Percentiles rank a stretch among this genome's conserved stretches.
phyloP scores from a whole-genome alignment of 2,113 vertebrate genomes.

The Mystacornis crossleyi region DNA sequence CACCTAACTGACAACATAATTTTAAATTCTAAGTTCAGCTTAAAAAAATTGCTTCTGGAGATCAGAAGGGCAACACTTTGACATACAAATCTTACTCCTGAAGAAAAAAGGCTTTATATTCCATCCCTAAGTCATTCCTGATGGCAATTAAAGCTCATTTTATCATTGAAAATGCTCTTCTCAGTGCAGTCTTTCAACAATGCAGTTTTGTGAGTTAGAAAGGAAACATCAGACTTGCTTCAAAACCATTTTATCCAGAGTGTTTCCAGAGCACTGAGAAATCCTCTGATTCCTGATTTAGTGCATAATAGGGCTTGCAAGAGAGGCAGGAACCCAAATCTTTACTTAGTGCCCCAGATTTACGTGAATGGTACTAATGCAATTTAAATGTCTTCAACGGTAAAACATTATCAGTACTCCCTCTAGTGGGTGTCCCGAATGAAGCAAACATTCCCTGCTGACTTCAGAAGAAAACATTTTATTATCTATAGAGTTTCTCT shows the following conservation, averaged over 20 bases:
- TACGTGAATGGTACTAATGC: fast-evolving
- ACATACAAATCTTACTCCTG: neutral
- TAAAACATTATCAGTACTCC: neutral
- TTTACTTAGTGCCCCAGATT: neutral
- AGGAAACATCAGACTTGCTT: neutral
- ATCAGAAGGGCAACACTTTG: neutral
- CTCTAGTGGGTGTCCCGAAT: conserved; percentile 22
- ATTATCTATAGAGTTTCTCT: neutral
- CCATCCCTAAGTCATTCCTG: neutral
- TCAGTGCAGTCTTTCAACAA: neutral
- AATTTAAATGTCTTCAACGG: neutral
- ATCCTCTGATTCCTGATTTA: neutral
- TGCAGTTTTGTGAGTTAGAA: neutral
- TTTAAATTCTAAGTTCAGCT: neutral
- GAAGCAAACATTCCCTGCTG: neutral
- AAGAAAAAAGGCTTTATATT: neutral
- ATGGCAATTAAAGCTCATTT: neutral
- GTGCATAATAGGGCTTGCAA: neutral
- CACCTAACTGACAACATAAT: neutral
- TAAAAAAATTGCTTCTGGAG: neutral
- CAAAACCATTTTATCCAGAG: neutral
- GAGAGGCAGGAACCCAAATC: neutral
- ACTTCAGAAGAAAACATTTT: fast-evolving
- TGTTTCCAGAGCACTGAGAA: neutral
- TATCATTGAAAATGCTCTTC: neutral